Conservation (phyloP, 1,140 invertebrate species). For the Marisa cornuarietis region DNA sequence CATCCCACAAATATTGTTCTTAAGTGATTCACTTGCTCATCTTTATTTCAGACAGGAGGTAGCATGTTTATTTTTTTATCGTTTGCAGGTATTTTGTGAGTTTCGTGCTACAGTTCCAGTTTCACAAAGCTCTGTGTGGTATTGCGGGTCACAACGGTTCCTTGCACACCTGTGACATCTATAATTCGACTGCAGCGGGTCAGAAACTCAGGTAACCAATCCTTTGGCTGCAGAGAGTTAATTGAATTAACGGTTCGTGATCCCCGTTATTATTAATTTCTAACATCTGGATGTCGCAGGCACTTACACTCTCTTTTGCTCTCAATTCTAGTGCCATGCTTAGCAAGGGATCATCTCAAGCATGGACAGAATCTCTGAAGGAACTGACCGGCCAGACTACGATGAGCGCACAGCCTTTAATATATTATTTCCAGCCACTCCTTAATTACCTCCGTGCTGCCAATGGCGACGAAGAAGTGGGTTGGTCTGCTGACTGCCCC, state of each 20-base stretch:
- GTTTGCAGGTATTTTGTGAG: conserved; percentile 87
- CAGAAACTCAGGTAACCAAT: conserved; percentile 47
- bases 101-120: conserved; percentile 90
- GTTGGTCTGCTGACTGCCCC: conserved; percentile 43
- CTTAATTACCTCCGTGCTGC: conserved; percentile 78
- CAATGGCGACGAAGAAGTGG: conserved; percentile 50
- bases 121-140: conserved; percentile 83
- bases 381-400: conserved; percentile 78
- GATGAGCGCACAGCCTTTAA: conserved; percentile 76
- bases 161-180: conserved; percentile 77
- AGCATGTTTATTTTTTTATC: too few species aligned
- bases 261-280: too few species aligned
- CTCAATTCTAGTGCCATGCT: conserved; percentile 75
- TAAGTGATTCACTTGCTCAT: too few species aligned
- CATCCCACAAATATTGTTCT: too few species aligned
- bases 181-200: conserved; percentile 81
- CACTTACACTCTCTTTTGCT: neutral
- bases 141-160: conserved; percentile 76
- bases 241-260: too few species aligned
- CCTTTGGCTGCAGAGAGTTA: too few species aligned
- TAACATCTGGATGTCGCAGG: too few species aligned
- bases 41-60: too few species aligned
- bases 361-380: conserved; percentile 86
- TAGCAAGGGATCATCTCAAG: conserved; percentile 79
- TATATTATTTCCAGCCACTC: conserved; percentile 70